Base-by-base conservation (phyloP, 1,140 invertebrate species). In the Theocolax elegans region DNA sequence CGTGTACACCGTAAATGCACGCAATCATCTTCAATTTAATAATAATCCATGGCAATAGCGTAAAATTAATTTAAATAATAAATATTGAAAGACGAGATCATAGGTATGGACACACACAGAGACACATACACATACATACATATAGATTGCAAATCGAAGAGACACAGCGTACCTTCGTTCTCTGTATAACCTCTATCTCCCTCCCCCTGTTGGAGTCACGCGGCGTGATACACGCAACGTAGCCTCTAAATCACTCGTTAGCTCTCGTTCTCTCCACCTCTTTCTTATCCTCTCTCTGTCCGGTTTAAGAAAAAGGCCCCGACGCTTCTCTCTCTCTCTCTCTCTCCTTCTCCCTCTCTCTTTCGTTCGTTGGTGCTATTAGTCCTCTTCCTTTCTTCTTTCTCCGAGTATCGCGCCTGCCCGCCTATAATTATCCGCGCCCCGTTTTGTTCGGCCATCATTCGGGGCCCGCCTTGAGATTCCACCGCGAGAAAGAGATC, bases 141-240 rank as follows among this genome's bases (percentile, higher is more conserved):
- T n/a, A n/a, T n/a, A n/a, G n/a, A n/a, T n/a, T n/a, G n/a, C n/a
- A n/a, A n/a, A n/a, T n/a, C n/a, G n/a, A n/a, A n/a, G n/a, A n/a
- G n/a, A n/a, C n/a, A n/a, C n/a, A n/a, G n/a, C n/a, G n/a, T n/a
- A n/a, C n/a, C n/a, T n/a, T n/a, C n/a, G n/a, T n/a, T n/a, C n/a
- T n/a, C n/a, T n/a, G n/a, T n/a, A n/a, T n/a, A 49, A 56, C 23
- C 25, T 29, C 60, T 23, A 38, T 62, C 25, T 31, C 44, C 48
- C 21, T 29, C 44, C 35, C 35, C 68, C 60, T 56, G 59, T 38
- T 23, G n/a, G n/a, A n/a, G n/a, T 64, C 54, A 62, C 76, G 72
- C 76, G 78, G 80, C 74, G 80, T 79, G 77, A 78, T 83, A 77
- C 80, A 79, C 76, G 76, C 79, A 80, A 80, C 79, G 78, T 80